These are phyloP conservation scores for Mastacembelus armatus DNA, from an alignment of 2,797 vertebrate genomes.

Conservation along the genomic window DNA sequence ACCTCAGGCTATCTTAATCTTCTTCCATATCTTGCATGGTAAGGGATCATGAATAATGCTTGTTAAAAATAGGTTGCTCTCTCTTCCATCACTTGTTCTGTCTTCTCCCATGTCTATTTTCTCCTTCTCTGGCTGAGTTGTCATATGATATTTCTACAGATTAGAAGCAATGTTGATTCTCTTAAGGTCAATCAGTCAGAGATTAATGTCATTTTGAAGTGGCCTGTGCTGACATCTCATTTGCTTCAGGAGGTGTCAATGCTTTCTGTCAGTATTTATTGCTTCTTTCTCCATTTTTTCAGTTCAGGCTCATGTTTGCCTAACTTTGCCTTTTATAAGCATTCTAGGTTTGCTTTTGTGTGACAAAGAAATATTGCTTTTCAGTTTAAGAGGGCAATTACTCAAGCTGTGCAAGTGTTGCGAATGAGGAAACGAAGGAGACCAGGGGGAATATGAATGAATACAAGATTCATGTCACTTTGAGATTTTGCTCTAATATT, in stretches of 20 bases:
- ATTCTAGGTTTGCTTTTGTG: constrained; percentile 25
- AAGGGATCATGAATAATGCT: background rate
- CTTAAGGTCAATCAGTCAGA: constrained; percentile 33
- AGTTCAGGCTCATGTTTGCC: constrained; percentile 29
- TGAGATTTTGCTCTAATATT: constrained; percentile 66
- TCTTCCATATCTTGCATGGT: background rate
- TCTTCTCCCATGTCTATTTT: constrained; percentile 4
- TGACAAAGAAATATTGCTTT: background rate
- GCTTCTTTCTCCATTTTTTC: constrained; percentile 2
- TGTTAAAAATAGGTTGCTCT: background rate
- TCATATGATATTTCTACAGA: constrained; percentile 3
- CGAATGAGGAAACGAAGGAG: constrained; percentile 16
- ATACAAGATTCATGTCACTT: constrained; percentile 58
- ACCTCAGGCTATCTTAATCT: too few relatives aligned
- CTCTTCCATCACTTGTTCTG: background rate
- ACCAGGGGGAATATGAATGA: constrained; percentile 42
- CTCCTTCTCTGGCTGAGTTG: constrained; percentile 19
- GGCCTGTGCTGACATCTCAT: constrained; percentile 30
- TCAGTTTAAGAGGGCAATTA: constrained; percentile 30
- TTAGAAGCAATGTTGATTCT: constrained; percentile 23
- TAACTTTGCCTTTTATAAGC: constrained; percentile 34
- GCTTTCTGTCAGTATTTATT: background rate
- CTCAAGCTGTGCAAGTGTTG: constrained; percentile 32
- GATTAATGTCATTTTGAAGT: constrained; percentile 43
- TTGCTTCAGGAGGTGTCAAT: constrained; percentile 15